A percentile compares a stretch with the other conserved stretches of the same genome.
Conservation (phyloP, 2,797 vertebrate genomes). For the Lacerta agilis region DNA sequence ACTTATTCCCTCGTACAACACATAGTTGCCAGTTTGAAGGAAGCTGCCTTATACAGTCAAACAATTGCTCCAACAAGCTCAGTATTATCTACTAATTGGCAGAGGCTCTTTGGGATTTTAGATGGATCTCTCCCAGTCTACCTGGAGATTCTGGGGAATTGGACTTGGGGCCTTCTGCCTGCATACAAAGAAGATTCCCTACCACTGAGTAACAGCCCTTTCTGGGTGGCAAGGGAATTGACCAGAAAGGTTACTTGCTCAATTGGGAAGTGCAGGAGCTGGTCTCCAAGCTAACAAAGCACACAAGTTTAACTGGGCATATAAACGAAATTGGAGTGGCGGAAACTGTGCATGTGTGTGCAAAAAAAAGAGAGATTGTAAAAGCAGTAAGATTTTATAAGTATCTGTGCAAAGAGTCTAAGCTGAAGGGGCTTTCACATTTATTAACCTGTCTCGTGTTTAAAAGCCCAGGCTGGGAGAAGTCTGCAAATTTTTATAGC, state of each 20-base stretch:
- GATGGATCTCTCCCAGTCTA: no score
- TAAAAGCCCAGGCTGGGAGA: not conserved
- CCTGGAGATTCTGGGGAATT: no score
- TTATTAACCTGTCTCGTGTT: conserved; percentile 21
- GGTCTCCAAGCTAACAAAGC: not conserved
- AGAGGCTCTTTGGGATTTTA: no score
- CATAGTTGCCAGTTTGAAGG: not conserved
- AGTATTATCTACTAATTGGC: no score
- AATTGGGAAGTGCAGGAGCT: not conserved
- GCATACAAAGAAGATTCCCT: no score
- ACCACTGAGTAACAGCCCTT: no score
- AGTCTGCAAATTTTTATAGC: conserved; percentile 5
- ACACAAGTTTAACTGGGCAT: not conserved
- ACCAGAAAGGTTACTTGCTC: not conserved
- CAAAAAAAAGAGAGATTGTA: not conserved
- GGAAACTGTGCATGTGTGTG: not conserved
- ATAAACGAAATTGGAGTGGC: not conserved
- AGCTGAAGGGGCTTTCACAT: not conserved
- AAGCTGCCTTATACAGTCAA: no score
- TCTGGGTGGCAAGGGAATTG: no score
- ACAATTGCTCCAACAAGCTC: no score
- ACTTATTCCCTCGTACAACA: not conserved
- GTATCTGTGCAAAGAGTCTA: not conserved
- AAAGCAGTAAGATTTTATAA: not conserved
- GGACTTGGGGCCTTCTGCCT: no score